phyloP scores from a whole-genome alignment of 1,140 invertebrate species.

The Papilio helenus region DNA sequence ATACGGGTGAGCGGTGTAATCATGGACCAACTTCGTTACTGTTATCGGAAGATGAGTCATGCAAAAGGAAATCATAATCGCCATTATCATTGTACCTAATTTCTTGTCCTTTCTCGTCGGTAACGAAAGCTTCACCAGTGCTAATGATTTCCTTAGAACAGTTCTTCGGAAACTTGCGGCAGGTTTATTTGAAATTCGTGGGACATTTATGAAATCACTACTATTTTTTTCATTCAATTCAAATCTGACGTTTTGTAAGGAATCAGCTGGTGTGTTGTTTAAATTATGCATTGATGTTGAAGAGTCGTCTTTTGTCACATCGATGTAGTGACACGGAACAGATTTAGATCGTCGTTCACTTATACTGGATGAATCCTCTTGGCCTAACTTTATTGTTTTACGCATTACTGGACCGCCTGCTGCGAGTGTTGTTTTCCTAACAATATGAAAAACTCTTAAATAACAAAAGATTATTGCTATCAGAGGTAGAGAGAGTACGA shows the following conservation, averaged over 20 bases:
- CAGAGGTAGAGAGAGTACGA: slow-evolving; percentile 90
- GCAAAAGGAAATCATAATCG: slow-evolving; percentile 91
- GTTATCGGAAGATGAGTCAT: slow-evolving; percentile 93
- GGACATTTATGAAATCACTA: slow-evolving; percentile 39
- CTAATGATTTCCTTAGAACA: slow-evolving; percentile 59
- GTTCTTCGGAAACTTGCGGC: slow-evolving; percentile 50
- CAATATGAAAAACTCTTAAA: slow-evolving; percentile 90
- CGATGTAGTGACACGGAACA: not conserved
- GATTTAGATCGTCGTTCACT: slow-evolving; percentile 21
- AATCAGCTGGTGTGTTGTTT: slow-evolving; percentile 27
- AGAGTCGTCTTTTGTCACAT: not conserved
- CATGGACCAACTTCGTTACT: slow-evolving; percentile 86
- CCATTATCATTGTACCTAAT: slow-evolving; percentile 92
- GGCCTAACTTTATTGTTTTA: slow-evolving; percentile 43
- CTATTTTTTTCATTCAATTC: slow-evolving; percentile 37
- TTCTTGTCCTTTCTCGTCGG: slow-evolving; percentile 90
- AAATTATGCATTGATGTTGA: slow-evolving; percentile 22
- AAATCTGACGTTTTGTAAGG: slow-evolving; percentile 19
- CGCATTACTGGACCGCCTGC: slow-evolving; percentile 62
- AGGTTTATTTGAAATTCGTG: slow-evolving; percentile 42
- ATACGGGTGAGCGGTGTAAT: slow-evolving; percentile 83
- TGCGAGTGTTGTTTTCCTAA: slow-evolving; percentile 87
- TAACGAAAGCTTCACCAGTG: slow-evolving; percentile 80
- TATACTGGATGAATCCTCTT: slow-evolving; percentile 48
- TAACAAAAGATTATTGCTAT: slow-evolving; percentile 91